Percentiles rank a stretch among this genome's conserved stretches.
Conservation (phyloP, 2,888 invertebrate species). For the Horisme vitalbata region DNA sequence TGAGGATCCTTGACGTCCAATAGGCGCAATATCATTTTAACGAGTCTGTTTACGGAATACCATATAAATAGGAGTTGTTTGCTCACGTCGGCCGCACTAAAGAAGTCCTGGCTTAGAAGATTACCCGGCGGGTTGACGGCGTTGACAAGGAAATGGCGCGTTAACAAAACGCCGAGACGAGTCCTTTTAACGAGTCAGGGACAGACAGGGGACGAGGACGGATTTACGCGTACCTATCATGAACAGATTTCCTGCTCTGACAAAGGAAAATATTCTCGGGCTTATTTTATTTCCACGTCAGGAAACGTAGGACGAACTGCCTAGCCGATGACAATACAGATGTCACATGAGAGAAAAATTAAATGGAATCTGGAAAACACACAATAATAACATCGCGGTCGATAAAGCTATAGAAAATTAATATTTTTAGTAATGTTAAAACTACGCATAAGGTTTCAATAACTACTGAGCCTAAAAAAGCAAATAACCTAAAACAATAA, state of each 20-base stretch:
- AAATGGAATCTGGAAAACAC: conserved; percentile 30
- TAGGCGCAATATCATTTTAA: conserved; percentile 57
- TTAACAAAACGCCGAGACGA: conserved; percentile 74
- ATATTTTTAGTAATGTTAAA: not conserved
- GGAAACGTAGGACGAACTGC: conserved; percentile 44
- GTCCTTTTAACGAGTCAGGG: conserved; percentile 72
- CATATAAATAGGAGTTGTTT: conserved; percentile 43
- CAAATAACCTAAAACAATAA: conserved; percentile 29
- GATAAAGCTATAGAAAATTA: conserved; percentile 25
- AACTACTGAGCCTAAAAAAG: no score
- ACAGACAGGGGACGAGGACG: conserved; percentile 76
- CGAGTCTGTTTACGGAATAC: conserved; percentile 51
- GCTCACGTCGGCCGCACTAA: conserved; percentile 35
- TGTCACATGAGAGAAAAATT: conserved; percentile 42
- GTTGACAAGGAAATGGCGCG: conserved; percentile 75
- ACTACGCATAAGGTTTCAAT: no score
- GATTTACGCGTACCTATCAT: conserved; percentile 79
- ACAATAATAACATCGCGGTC: conserved; percentile 31
- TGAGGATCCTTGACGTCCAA: conserved; percentile 52
- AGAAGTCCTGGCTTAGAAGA: conserved; percentile 65
- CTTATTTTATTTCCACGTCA: conserved; percentile 61
- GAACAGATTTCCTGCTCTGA: conserved; percentile 76
- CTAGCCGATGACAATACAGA: conserved; percentile 46
- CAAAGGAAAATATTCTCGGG: conserved; percentile 67
- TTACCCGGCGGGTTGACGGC: conserved; percentile 66